Percentiles rank a stretch among this genome's conserved stretches.
These are phyloP conservation scores for Nesoenas mayeri DNA, from an alignment of 2,113 vertebrate genomes.

Conservation along the genomic window DNA sequence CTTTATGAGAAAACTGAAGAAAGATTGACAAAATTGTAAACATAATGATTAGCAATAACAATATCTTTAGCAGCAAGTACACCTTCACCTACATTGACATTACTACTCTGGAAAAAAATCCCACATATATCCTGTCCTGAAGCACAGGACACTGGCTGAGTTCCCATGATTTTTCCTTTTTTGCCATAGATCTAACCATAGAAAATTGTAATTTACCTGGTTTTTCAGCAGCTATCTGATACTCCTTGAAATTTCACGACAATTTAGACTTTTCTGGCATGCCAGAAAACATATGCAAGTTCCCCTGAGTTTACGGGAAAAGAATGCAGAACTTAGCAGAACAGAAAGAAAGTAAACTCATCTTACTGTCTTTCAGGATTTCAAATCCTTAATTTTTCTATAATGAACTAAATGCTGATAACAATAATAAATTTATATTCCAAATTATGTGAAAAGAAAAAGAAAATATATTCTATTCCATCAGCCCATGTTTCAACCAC, in stretches of 20 bases:
- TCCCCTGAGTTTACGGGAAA: not conserved
- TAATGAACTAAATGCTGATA: not conserved
- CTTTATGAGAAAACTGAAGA: constrained; percentile 81
- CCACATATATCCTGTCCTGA: not conserved
- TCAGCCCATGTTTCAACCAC: not conserved
- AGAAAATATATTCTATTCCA: not conserved
- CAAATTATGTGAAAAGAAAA: not conserved
- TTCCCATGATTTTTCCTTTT: not conserved
- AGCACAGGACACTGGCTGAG: not conserved
- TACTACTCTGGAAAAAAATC: not conserved
- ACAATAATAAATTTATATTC: not conserved
- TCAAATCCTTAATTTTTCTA: not conserved
- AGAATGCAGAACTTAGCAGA: not conserved
- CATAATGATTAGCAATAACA: not conserved
- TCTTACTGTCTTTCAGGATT: not conserved
- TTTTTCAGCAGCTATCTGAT: not conserved
- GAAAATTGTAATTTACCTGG: not conserved
- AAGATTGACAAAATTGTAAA: not conserved
- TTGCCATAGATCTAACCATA: not conserved
- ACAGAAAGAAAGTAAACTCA: not conserved
- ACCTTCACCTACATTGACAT: not conserved
- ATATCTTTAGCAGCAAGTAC: not conserved
- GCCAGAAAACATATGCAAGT: not conserved
- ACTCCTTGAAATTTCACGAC: not conserved
- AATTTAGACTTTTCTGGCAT: not conserved